phyloP scores from a whole-genome alignment of 1,140 invertebrate species.

The Argopecten irradians region DNA sequence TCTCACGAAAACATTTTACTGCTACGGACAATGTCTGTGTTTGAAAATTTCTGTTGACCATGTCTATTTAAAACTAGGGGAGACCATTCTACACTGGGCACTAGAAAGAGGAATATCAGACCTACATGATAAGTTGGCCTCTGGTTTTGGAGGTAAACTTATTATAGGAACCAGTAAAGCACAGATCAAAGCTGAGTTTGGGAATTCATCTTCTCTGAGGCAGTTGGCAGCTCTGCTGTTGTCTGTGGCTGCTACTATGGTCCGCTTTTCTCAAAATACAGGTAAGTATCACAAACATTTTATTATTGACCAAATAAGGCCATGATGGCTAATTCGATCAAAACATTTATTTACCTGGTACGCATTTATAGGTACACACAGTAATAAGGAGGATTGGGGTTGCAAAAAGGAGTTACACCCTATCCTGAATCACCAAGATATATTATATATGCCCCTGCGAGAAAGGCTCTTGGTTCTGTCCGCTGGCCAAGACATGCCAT shows the following conservation, averaged over 20 bases:
- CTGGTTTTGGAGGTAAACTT: background rate
- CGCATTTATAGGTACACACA: too few species aligned
- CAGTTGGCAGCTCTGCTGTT: background rate
- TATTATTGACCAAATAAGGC: too few species aligned
- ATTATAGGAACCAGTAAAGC: background rate
- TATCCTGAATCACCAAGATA: too few species aligned
- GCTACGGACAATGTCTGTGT: background rate
- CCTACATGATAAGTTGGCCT: background rate
- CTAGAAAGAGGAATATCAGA: background rate
- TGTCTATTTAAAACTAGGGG: background rate
- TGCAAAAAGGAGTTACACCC: too few species aligned
- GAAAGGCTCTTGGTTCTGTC: too few species aligned
- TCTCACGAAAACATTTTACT: background rate
- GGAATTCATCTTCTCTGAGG: background rate
- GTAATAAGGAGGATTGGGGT: too few species aligned
- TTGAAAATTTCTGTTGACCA: background rate
- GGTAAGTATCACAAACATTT: background rate
- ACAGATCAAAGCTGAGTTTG: background rate
- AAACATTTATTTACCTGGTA: too few species aligned
- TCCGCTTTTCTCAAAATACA: background rate
- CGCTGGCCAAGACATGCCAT: too few species aligned
- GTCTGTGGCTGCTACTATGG: conserved; percentile 12
- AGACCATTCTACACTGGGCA: background rate
- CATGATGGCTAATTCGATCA: too few species aligned
- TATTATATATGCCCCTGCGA: too few species aligned